These are phyloP conservation scores for Ovis aries DNA, from an alignment of 2,113 vertebrate species.

Conservation along the genomic window ARS-UI_Ramb_v3.0 NC_056064.1:53179001-53179500, in stretches of 20 bases:
- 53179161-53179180: neutral
- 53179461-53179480: neutral
- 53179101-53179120: neutral
- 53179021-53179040: neutral
- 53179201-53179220: slow-evolving; percentile 21
- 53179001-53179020: neutral
- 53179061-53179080: neutral
- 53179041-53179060: neutral
- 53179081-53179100: neutral
- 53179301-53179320: neutral
- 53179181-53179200: neutral
- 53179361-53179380: neutral
- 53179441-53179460: neutral
- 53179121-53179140: neutral
- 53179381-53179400: neutral
- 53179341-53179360: neutral
- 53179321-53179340: neutral
- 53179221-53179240: slow-evolving; percentile 16
- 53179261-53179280: slow-evolving; percentile 49
- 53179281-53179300: neutral
- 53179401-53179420: neutral
- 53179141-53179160: neutral
- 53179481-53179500: neutral
- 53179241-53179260: slow-evolving; percentile 11
- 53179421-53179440: neutral